These are phyloP conservation scores for Morone chrysops DNA, from an alignment of 2,113 vertebrate genomes.

Conservation along the genomic window DNA sequence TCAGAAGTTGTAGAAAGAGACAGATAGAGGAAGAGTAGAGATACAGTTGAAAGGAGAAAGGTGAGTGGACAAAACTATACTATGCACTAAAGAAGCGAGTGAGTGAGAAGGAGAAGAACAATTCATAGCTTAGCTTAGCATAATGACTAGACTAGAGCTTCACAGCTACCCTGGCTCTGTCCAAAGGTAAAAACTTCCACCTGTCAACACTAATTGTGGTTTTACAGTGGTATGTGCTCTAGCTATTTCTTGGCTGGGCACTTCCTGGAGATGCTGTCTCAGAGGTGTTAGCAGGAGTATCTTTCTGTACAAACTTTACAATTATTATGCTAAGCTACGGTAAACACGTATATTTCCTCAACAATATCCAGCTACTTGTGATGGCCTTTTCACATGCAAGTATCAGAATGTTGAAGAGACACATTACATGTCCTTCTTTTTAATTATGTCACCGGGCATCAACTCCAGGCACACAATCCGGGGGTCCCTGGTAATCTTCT, in stretches of 20 bases:
- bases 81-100: too few relatives aligned
- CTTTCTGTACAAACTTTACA: not conserved
- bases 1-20: not conserved
- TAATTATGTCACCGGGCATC: too few relatives aligned
- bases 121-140: not conserved
- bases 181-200: not conserved
- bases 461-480: too few relatives aligned
- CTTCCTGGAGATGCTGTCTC: too few relatives aligned
- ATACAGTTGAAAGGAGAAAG: not conserved
- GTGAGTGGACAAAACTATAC: too few relatives aligned
- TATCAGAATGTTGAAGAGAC: too few relatives aligned
- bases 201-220: too few relatives aligned
- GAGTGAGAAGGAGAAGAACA: too few relatives aligned
- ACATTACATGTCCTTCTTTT: too few relatives aligned
- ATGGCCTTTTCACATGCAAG: too few relatives aligned
- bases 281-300: not conserved
- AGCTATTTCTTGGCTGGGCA: not conserved
- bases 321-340: not conserved
- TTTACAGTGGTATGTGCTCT: not conserved
- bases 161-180: not conserved
- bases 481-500: too few relatives aligned
- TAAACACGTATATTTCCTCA: not conserved
- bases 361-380: too few relatives aligned
- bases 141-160: not conserved
- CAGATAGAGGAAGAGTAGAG: not conserved